Evolutionary conservation across 2,113 vertebrate genomes (phyloP), one percentile per base, ranked within the genome.

Genomic region (Catharus bicknelli): DNA sequence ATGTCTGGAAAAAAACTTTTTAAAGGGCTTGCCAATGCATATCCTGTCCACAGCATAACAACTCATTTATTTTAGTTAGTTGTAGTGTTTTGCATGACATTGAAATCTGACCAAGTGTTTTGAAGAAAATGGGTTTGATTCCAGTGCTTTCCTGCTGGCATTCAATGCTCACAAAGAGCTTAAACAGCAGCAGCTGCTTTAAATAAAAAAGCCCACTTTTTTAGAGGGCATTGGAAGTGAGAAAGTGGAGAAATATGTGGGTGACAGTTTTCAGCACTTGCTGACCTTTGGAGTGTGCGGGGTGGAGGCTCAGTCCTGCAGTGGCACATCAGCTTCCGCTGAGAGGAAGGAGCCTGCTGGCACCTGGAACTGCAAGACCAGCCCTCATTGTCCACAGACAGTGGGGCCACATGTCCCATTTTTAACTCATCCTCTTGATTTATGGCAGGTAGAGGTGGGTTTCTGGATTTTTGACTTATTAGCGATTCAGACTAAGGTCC

Each of bases 311-410:
- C 32, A 26, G 47, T 54, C 42, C 64, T 69, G 25, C 0, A 0
- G 16, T 62, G 68, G 13, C 47, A 25, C 1, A 1, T 62, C 51
- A 88, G 30, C 59, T 10, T 36, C 58, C 25, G 7, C 27, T 2
- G 3, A 20, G 15, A 38, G 14, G 21, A 70, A 26, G 43, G 22
- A 55, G 59, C 19, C 7, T 2, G 0, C 64, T 79, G 17, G 20
- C 0, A 0, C 30, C 21, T 76, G 62, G 14, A 80, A 29, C 48
- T 76, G 25, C 1, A 0, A 3, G 5, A 43, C 20, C 47, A 84
- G 26, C 29, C 22, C 42, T 55, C 0, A 0, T n/a, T 70, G 21
- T 23, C n/a, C 43, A 3, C 15, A 22, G 48, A 29, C n/a, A 78
- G 25, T 2, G 0, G 25, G 3, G 2, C 48, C 16, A 8, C 7